Base-by-base conservation (phyloP, 2,888 invertebrate species). In the Cataglyphis altisquamis region DNA sequence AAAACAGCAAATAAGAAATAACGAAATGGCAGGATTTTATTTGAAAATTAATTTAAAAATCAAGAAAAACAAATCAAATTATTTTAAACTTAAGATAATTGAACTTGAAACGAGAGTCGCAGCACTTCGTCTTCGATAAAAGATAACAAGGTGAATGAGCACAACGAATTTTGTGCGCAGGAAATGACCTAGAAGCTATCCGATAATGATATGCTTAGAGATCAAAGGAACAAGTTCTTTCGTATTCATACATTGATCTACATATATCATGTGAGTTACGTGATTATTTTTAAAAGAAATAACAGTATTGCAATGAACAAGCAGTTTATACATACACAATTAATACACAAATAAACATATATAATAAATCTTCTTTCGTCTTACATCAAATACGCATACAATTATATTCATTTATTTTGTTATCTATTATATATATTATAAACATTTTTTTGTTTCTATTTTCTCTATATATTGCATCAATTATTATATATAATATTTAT, bases 151-250 rank as follows among this genome's bases (percentile, higher is more conserved):
- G 12, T 67, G 36, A 87, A 78, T 86, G 66, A 85, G 52, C 21
- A 8, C 9, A 8, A 32, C 4, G 6, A 36, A n/a, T 25, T 2
- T 25, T 57, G 10, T 21, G 3, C 6, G 21, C 87, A 89, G 93
- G 92, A 93, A 91, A 86, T 93, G 92, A 93, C 85, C 70, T 62
- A 70, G 48, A 75, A 18, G 81, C 86, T 81, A 73, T 41, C 55
- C 78, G n/a, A 66, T 81, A 89, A 90, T 88, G 64, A 36, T 8
- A 84, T 85, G 77, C 48, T 63, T 25, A 18, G 21, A 64, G 92
- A 91, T 90, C 90, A 92, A 21, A 64, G 84, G 89, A 86, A 70
- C 87, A 88, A 84, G 10, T 32, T 73, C 5, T 82, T 92, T 8
- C 89, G 91, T 93, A 91, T 92, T 85, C 70, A 88, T 86, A 39